Percentiles rank a stretch among this genome's conserved stretches.
Conservation (phyloP, 2,888 invertebrate species). For the Watsonalla binaria region DNA sequence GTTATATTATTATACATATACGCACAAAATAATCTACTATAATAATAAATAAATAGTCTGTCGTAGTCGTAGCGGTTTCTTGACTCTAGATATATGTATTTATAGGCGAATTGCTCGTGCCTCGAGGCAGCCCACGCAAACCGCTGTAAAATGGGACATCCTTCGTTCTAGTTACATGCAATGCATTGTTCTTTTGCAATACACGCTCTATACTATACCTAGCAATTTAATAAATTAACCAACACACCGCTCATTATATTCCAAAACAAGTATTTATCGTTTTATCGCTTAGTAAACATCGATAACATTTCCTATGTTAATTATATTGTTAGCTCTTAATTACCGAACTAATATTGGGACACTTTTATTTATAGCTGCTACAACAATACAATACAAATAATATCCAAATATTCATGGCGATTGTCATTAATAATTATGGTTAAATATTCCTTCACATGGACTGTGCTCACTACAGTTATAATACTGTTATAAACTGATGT, state of each 20-base stretch:
- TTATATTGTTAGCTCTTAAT: not conserved
- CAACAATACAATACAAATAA: no score
- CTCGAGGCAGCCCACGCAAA: slow-evolving; percentile 37
- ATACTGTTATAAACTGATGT: not conserved
- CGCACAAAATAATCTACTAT: no score
- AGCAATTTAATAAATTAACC: slow-evolving; percentile 24
- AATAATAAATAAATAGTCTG: no score
- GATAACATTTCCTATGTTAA: not conserved
- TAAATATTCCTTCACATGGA: no score
- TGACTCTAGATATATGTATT: no score
- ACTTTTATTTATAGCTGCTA: no score
- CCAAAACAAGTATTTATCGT: not conserved
- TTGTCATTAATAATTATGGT: no score
- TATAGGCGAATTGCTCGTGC: slow-evolving; percentile 10
- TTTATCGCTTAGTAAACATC: not conserved
- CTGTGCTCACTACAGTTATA: no score
- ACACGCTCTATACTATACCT: slow-evolving; percentile 21
- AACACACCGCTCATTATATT: slow-evolving; percentile 14
- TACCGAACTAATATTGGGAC: no score
- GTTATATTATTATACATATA: no score
- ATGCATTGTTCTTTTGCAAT: slow-evolving; percentile 34
- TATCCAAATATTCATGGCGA: no score
- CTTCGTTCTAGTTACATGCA: slow-evolving; percentile 39
- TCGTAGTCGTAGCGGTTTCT: no score
- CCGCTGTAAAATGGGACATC: slow-evolving; percentile 49